Base-by-base conservation (phyloP, 2,113 vertebrate species). In the Alligator mississippiensis region DNA sequence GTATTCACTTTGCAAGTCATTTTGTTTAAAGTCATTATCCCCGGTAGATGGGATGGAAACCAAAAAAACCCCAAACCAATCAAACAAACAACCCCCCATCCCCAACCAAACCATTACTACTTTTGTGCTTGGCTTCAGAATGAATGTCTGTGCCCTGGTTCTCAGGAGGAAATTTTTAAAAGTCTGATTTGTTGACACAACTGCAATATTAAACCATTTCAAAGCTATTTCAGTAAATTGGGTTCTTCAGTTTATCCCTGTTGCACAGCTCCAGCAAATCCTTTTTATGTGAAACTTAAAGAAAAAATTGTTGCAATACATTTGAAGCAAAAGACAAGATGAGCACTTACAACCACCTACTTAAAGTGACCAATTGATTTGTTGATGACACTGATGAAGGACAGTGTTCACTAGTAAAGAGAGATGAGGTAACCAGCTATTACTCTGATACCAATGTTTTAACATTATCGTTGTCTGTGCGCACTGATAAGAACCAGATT, bases 361-460 rank as follows among this genome's bases (percentile, higher is more conserved):
- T 64, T 91, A 92, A 91, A 97, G 92, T 80, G 80, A 95, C 70
- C 91, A 88, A 95, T 72, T 97, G 97, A 97, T 97, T 95, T 97
- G 95, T 72, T 81, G 94, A 82, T 95, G 94, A 96, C 88, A 93
- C 92, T 96, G 97, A 97, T 66, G 89, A 96, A 98, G 90, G 96
- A 86, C 85, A 94, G 27, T 38, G 62, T 89, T 93, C 77, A 80
- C 82, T 89, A 92, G 63, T 77, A 83, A 91, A 96, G 96, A 97
- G 95, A 95, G 93, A 96, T 85, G 92, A 92, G 85, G 87, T 93
- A 95, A 92, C 93, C 60, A 91, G 85, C 19, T 92, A 92, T 92
- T 95, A 81, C 94, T 96, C 93, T 92, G 85, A 90, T 93, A 88
- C 86, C 72, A 70, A 85, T 93, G 95, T 25, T 97, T 97, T 95